These are phyloP conservation scores for Oophaga sylvatica DNA, from an alignment of 2,797 vertebrate genomes.

Conservation along the genomic window DNA sequence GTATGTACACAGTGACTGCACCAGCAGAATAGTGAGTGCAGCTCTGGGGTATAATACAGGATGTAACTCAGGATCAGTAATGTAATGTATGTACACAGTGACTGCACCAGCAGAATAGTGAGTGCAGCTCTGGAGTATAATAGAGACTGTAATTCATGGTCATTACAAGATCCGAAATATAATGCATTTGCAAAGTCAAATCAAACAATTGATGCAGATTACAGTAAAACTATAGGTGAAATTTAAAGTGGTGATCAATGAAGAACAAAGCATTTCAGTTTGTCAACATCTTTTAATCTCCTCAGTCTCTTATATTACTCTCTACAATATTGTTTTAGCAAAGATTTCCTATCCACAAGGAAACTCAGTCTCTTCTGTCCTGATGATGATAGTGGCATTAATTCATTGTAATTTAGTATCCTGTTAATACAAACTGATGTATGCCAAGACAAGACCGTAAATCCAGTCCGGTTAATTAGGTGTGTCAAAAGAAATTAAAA, in stretches of 20 bases:
- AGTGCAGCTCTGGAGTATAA: background rate
- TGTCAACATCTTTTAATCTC: background rate
- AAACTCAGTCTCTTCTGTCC: background rate
- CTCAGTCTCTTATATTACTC: background rate
- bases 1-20: too few relatives aligned
- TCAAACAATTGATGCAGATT: too few relatives aligned
- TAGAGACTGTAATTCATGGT: background rate
- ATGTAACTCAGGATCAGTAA: too few relatives aligned
- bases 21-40: too few relatives aligned
- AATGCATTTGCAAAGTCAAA: background rate
- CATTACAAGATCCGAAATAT: background rate
- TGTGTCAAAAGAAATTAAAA: constrained; percentile 51
- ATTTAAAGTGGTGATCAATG: background rate
- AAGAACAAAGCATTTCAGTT: background rate
- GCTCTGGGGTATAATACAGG: too few relatives aligned
- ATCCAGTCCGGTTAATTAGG: constrained; percentile 49
- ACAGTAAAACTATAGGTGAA: background rate
- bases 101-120: too few relatives aligned
- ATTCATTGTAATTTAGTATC: constrained; percentile 46
- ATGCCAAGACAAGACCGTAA: constrained; percentile 39
- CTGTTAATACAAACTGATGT: constrained; percentile 37
- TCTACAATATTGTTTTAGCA: background rate
- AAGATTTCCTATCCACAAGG: background rate
- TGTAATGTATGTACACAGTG: too few relatives aligned
- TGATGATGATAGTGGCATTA: constrained; percentile 20